Conservation (phyloP, 1,140 invertebrate species). For the Zelostemma sp. region DNA sequence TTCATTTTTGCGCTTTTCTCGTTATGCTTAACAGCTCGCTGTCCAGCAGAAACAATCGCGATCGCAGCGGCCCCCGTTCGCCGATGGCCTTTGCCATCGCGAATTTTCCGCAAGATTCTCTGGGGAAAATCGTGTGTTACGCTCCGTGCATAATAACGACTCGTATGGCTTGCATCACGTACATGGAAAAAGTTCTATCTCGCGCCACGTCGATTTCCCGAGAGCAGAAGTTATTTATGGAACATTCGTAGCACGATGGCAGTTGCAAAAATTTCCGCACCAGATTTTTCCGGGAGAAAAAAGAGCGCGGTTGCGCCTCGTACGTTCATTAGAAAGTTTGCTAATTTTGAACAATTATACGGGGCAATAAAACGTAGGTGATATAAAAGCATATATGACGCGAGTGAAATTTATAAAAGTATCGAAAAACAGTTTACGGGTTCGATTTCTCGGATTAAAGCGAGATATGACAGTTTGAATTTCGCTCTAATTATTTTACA, state of each 20-base stretch:
- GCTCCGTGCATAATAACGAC: slow-evolving; percentile 47
- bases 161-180: slow-evolving; percentile 20
- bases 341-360: not conserved
- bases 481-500: too few species aligned
- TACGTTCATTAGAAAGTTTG: not conserved
- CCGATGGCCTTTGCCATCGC: not conserved
- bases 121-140: slow-evolving; percentile 30
- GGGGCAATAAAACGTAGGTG: not conserved
- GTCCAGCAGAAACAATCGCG: slow-evolving; percentile 1
- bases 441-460: too few species aligned
- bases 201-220: slow-evolving; percentile 12
- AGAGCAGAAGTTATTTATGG: slow-evolving; percentile 16
- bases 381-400: too few species aligned
- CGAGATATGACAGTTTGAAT: too few species aligned
- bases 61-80: not conserved
- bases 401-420: too few species aligned
- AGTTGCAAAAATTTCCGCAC: slow-evolving; percentile 1
- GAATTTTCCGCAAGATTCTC: slow-evolving; percentile 25
- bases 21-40: not conserved
- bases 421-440: too few species aligned
- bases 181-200: slow-evolving; percentile 13
- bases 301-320: not conserved
- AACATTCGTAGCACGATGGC: slow-evolving; percentile 3
- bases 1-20: slow-evolving; percentile 6
- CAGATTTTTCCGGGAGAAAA: not conserved